phyloP scores from a whole-genome alignment of 2,888 invertebrate species.

The Tenthredo livida region DNA sequence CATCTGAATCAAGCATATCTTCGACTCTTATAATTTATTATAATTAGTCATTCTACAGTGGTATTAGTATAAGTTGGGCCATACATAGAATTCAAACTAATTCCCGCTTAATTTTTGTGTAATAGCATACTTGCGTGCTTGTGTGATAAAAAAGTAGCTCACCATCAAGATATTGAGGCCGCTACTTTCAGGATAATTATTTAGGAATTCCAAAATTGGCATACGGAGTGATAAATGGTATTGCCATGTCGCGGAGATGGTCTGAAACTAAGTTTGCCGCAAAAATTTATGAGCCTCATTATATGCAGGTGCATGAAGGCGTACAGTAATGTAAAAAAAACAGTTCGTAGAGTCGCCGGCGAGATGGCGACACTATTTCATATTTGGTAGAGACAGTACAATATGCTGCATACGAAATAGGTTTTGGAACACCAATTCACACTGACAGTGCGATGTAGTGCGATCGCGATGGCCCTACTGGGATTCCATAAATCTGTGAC shows the following conservation, averaged over 20 bases:
- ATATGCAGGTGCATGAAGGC: no score
- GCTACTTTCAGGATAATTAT: no score
- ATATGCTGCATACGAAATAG: background rate
- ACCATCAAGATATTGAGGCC: background rate
- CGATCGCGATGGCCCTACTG: background rate
- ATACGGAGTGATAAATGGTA: no score
- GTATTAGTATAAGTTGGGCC: background rate
- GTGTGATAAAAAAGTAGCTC: background rate
- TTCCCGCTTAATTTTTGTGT: background rate
- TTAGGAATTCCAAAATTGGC: no score
- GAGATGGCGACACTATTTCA: background rate
- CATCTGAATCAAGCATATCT: background rate
- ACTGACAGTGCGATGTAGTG: background rate
- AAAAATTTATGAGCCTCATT: no score
- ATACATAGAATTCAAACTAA: background rate
- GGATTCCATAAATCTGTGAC: background rate
- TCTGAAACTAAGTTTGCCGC: no score
- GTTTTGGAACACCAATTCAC: background rate
- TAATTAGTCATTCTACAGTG: background rate
- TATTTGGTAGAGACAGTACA: background rate
- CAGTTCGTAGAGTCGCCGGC: background rate
- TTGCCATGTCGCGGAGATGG: no score
- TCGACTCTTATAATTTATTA: background rate
- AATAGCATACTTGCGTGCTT: no score
- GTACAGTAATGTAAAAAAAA: no score